These are phyloP conservation scores for Kryphioiulus occultus DNA, from an alignment of 2,888 invertebrate genomes.

Conservation along the genomic window DNA sequence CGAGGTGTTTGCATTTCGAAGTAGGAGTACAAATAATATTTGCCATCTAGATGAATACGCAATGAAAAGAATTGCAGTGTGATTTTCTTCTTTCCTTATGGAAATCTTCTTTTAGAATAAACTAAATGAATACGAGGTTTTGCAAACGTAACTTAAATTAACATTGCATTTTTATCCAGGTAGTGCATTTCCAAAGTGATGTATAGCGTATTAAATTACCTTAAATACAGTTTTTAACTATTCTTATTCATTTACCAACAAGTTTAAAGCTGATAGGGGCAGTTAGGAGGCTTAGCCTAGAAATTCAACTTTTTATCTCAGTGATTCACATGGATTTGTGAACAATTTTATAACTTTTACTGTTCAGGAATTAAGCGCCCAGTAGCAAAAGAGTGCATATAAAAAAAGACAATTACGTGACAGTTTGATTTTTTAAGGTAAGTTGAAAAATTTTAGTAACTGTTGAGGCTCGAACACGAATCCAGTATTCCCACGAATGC, in stretches of 20 bases:
- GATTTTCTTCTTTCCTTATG: background rate
- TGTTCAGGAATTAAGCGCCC: too few species aligned
- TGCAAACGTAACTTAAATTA: background rate
- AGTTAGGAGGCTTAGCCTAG: too few species aligned
- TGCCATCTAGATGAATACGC: too few species aligned
- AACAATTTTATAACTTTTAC: background rate
- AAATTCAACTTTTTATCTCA: too few species aligned
- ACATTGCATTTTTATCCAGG: too few species aligned
- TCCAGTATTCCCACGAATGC: background rate
- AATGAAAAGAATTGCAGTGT: too few species aligned
- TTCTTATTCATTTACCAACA: too few species aligned
- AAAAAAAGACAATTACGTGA: background rate
- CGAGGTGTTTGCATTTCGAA: background rate
- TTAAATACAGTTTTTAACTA: too few species aligned
- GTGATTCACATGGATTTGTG: too few species aligned
- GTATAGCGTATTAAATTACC: too few species aligned
- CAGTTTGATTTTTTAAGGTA: background rate
- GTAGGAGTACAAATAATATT: background rate
- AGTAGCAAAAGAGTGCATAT: background rate
- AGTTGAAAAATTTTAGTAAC: background rate
- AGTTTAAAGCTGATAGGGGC: too few species aligned
- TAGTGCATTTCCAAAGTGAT: too few species aligned
- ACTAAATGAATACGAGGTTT: background rate
- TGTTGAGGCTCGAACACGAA: background rate
- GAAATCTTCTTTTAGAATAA: background rate